phyloP scores from a whole-genome alignment of 2,888 invertebrate species.

The Rhaphigaster nebulosa region DNA sequence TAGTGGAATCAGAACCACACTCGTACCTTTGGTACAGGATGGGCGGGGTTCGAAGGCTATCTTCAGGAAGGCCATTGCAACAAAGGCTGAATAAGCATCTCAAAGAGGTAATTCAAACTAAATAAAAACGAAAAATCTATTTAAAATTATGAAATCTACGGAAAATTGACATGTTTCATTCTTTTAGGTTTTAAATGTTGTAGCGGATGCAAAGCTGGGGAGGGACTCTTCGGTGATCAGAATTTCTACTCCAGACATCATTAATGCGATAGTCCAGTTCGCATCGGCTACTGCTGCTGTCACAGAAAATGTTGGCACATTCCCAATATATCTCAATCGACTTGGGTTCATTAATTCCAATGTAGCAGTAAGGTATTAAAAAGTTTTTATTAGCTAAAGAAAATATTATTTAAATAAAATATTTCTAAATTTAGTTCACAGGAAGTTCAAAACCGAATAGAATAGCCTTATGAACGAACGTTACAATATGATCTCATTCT shows the following conservation, averaged over 20 bases:
- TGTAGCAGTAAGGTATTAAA: neutral
- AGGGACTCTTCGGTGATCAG: neutral
- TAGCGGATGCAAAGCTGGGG: neutral
- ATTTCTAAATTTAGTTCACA: neutral
- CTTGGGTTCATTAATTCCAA: conserved; percentile 66
- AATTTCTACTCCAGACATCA: neutral
- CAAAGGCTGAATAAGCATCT: conserved; percentile 70
- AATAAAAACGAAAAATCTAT: no score
- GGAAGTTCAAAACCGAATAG: no score
- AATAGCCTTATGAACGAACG: no score
- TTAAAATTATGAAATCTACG: neutral
- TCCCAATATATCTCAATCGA: conserved; percentile 69
- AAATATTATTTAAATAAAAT: neutral
- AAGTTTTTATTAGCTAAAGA: neutral
- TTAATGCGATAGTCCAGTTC: conserved; percentile 70
- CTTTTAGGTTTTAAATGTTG: conserved; percentile 2
- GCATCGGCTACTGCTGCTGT: conserved; percentile 72
- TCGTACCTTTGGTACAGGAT: conserved; percentile 74
- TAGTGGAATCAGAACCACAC: conserved; percentile 71
- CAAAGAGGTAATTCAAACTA: conserved; percentile 69
- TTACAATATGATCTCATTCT: no score
- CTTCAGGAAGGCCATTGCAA: conserved; percentile 70
- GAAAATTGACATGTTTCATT: neutral
- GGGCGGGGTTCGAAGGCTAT: conserved; percentile 71
- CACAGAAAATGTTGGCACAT: conserved; percentile 72